These are phyloP conservation scores for Apaloderma vittatum DNA, from an alignment of 2,113 vertebrate genomes.

Conservation along the genomic window DNA sequence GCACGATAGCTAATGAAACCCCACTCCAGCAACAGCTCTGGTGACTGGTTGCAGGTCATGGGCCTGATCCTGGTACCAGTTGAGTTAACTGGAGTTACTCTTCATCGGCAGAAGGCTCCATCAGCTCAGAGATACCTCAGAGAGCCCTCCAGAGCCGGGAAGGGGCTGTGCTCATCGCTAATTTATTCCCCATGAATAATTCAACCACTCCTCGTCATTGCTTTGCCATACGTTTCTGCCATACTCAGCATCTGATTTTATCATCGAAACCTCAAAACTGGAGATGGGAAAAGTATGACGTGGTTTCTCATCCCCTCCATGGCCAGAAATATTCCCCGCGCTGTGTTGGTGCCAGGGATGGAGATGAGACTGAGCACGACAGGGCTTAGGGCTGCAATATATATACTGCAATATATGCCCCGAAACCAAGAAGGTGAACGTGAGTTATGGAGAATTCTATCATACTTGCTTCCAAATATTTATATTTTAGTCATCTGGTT, in stretches of 20 bases:
- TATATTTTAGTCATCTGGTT: not conserved
- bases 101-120: not conserved
- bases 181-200: conserved; percentile 38
- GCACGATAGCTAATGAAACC: not conserved
- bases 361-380: not conserved
- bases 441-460: not conserved
- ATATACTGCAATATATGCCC: not conserved
- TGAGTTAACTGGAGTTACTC: not conserved
- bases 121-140: not conserved
- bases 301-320: not conserved
- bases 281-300: not conserved
- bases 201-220: not conserved
- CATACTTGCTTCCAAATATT: not conserved
- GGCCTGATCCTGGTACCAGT: not conserved
- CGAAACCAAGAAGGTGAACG: not conserved
- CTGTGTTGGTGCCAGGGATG: fast-evolving
- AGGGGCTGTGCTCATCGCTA: not conserved
- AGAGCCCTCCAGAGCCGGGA: not conserved
- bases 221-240: not conserved
- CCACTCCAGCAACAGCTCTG: not conserved
- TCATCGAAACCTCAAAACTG: not conserved
- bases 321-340: not conserved
- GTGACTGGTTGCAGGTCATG: not conserved
- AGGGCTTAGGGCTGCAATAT: not conserved
- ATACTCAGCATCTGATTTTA: not conserved